Evolutionary conservation across 2,888 invertebrate genomes (phyloP).

Genomic region (Amaurobius ferox): DNA sequence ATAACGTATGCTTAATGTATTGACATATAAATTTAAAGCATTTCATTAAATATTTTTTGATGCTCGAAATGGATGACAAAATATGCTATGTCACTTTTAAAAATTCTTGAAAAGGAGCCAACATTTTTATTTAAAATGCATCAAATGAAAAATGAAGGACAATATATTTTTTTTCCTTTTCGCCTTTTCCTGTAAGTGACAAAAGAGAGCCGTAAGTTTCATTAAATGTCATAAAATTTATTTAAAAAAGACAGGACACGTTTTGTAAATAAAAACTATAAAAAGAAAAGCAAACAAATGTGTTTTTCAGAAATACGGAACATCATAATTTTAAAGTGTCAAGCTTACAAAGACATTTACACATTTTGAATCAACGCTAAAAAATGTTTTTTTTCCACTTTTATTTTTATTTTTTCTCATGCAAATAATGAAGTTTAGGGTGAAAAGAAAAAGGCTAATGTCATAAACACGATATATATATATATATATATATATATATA

Average conservation of each 20-base stretch:
- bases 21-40: too few species aligned
- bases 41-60: too few species aligned
- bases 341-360: neutral
- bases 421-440: neutral
- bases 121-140: neutral
- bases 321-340: neutral
- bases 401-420: neutral
- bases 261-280: neutral
- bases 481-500: too few species aligned
- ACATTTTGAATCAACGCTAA: neutral
- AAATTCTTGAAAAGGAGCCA: neutral
- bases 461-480: too few species aligned
- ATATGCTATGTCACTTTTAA: neutral
- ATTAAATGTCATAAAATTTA: slow-evolving; percentile 8
- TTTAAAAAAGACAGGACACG: neutral
- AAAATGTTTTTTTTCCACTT: neutral
- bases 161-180: too few species aligned
- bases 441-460: too few species aligned
- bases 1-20: too few species aligned
- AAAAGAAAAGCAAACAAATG: neutral
- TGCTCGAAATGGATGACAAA: too few species aligned
- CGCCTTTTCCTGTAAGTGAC: neutral
- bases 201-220: neutral
- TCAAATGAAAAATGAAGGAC: neutral
- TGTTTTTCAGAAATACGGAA: neutral